phyloP scores from a whole-genome alignment of 2,888 invertebrate genomes.

The Drosophila pegasa region DNA sequence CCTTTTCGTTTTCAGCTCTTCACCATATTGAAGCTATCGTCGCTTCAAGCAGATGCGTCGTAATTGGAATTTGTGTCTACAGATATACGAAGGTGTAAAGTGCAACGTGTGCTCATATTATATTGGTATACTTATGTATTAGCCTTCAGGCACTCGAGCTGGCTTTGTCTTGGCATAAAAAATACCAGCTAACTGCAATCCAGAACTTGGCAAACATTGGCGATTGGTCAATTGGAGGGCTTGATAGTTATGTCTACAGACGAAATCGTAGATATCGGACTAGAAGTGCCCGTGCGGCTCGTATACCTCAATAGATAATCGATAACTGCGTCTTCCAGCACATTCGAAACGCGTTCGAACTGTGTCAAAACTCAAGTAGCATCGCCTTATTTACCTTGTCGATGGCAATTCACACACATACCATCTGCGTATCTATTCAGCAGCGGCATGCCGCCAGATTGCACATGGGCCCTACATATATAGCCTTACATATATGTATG shows the following conservation, averaged over 20 bases:
- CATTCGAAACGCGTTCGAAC: conserved; percentile 49
- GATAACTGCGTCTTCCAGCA: conserved; percentile 40
- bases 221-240: conserved; percentile 20
- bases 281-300: conserved; percentile 7
- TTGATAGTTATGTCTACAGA: conserved; percentile 6
- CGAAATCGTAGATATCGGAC: conserved; percentile 9
- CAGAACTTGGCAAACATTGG: conserved; percentile 45
- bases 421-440: conserved; percentile 22
- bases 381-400: conserved; percentile 59
- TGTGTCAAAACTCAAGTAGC: conserved; percentile 73
- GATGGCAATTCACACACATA: conserved; percentile 11
- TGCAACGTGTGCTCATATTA: neutral
- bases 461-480: conserved; percentile 19
- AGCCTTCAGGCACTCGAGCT: conserved; percentile 38
- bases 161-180: conserved; percentile 34
- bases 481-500: neutral
- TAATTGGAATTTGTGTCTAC: neutral
- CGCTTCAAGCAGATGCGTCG: neutral
- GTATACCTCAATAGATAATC: conserved; percentile 42
- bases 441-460: conserved; percentile 65
- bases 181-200: conserved; percentile 37
- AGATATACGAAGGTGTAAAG: neutral
- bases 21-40: neutral
- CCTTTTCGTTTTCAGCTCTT: neutral
- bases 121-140: conserved; percentile 6